Evolutionary conservation across 2,888 invertebrate genomes (phyloP).

Genomic region (Lamproptera curius): DNA sequence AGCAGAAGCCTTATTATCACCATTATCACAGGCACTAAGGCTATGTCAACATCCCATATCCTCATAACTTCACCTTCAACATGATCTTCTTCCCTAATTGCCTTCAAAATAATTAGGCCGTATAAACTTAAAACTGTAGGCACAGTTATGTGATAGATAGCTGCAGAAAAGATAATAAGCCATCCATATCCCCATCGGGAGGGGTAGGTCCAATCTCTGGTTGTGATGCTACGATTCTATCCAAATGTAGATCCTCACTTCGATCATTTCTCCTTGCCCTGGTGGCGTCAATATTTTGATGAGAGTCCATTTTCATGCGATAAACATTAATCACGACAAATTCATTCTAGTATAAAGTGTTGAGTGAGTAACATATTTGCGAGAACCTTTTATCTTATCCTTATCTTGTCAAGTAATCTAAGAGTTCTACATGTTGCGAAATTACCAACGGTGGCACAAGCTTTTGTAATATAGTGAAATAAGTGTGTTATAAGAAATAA

Average conservation of each 20-base stretch:
- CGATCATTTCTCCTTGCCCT: slow-evolving; percentile 40
- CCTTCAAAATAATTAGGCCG: slow-evolving; percentile 74
- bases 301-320: slow-evolving; percentile 50
- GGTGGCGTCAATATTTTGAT: slow-evolving; percentile 32
- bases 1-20: slow-evolving; percentile 74
- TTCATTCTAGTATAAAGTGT: slow-evolving; percentile 54
- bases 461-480: no score
- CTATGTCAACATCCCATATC: slow-evolving; percentile 79
- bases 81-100: slow-evolving; percentile 65
- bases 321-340: slow-evolving; percentile 60
- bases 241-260: slow-evolving; percentile 68
- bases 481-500: no score
- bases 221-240: slow-evolving; percentile 79
- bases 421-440: slow-evolving; percentile 57
- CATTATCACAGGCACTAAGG: slow-evolving; percentile 79
- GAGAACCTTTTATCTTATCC: slow-evolving; percentile 71
- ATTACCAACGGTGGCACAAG: background rate
- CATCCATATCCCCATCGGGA: slow-evolving; percentile 84
- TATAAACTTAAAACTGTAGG: slow-evolving; percentile 75
- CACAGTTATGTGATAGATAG: slow-evolving; percentile 79
- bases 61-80: slow-evolving; percentile 53
- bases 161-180: slow-evolving; percentile 78
- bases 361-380: slow-evolving; percentile 54
- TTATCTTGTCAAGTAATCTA: slow-evolving; percentile 62
- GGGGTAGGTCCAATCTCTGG: slow-evolving; percentile 82